phyloP scores from a whole-genome alignment of 2,888 invertebrate species.

The Malthinus flaveolus region DNA sequence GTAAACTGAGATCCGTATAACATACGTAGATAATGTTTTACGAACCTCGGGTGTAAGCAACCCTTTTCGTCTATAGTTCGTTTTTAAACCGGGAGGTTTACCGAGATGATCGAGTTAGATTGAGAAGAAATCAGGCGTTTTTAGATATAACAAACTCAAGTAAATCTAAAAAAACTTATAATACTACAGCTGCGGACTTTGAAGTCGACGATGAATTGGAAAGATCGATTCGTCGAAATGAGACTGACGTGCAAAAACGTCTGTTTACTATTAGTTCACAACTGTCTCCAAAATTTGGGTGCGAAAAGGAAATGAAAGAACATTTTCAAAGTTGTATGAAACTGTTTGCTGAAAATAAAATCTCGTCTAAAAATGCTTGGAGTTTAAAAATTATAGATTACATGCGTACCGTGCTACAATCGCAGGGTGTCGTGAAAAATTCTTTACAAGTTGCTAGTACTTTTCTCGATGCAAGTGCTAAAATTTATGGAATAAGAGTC shows the following conservation, averaged over 20 bases:
- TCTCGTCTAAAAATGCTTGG: constrained; percentile 89
- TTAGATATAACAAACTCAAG: constrained; percentile 5
- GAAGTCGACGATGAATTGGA: constrained; percentile 66
- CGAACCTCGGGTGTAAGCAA: too few species aligned
- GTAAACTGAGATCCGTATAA: too few species aligned
- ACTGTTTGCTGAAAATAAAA: constrained; percentile 84
- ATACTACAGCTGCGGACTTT: constrained; percentile 36
- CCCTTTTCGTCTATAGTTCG: too few species aligned
- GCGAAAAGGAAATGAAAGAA: constrained; percentile 61
- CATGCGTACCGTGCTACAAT: constrained; percentile 72
- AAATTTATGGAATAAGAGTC: constrained; percentile 85
- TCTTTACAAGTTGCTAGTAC: constrained; percentile 80
- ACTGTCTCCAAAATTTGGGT: constrained; percentile 48
- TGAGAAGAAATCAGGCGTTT: constrained; percentile 10
- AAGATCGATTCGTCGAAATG: constrained; percentile 54
- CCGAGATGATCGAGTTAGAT: neutral
- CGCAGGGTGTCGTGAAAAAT: constrained; percentile 68
- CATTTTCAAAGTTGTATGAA: constrained; percentile 77
- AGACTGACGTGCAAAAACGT: constrained; percentile 39
- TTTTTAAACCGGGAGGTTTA: too few species aligned
- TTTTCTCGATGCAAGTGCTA: constrained; percentile 84
- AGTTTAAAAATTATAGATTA: constrained; percentile 84
- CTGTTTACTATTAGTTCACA: constrained; percentile 31
- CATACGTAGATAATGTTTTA: too few species aligned
- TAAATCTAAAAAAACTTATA: constrained; percentile 1